Conservation (phyloP, 2,113 vertebrate genomes). For the Cebidichthys violaceus region DNA sequence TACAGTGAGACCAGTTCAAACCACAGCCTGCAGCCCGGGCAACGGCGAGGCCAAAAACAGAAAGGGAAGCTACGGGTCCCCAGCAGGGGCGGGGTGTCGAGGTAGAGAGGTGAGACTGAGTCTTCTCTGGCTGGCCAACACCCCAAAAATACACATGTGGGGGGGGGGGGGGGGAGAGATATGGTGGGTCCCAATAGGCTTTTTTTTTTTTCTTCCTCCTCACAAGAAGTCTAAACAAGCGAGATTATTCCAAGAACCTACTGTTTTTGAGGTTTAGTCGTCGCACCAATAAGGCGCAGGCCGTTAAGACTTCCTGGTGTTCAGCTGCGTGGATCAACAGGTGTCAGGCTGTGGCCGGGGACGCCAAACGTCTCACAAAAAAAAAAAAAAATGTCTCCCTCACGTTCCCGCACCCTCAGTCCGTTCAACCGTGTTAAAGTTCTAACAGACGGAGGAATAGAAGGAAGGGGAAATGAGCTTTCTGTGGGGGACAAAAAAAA, state of each 20-base stretch:
- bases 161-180: conserved; percentile 4
- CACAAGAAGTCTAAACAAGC: conserved; percentile 63
- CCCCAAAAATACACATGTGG: conserved; percentile 53
- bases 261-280: conserved; percentile 82
- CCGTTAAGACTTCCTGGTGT: conserved; percentile 85
- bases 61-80: conserved; percentile 31
- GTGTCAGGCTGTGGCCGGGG: conserved; percentile 73
- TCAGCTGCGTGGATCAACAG: conserved; percentile 80
- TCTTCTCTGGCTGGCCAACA: conserved; percentile 26
- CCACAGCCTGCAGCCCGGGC: conserved; percentile 26
- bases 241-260: conserved; percentile 74
- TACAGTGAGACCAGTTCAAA: conserved; percentile 30
- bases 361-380: conserved; percentile 64
- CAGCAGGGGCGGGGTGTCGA: conserved; percentile 18
- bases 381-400: conserved; percentile 61
- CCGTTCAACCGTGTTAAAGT: background rate
- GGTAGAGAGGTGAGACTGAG: conserved; percentile 30
- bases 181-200: conserved; percentile 71
- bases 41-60: conserved; percentile 27
- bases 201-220: conserved; percentile 65
- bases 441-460: background rate
- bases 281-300: conserved; percentile 76
- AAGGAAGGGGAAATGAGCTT: background rate
- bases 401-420: conserved; percentile 2
- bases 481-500: too few relatives aligned